Percentiles rank a stretch among this genome's conserved stretches.
Evolutionary conservation across 2,888 invertebrate species (phyloP).

Genomic region (Phortica magna): DNA sequence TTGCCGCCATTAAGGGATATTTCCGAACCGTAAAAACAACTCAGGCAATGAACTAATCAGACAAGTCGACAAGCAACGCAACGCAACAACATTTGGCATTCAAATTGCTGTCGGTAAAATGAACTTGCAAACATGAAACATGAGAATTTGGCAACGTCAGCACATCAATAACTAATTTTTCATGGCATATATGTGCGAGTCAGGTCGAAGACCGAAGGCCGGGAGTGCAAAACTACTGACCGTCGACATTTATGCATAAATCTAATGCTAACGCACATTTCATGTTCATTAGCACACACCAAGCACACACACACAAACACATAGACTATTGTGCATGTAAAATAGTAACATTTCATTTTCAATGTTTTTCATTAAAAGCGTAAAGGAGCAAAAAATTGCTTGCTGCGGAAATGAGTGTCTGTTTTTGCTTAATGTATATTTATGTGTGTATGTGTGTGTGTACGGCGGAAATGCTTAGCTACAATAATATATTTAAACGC

Average conservation of each 20-base stretch:
- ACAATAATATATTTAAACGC: not conserved
- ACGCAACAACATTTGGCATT: constrained; percentile 47
- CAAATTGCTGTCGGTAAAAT: constrained; percentile 58
- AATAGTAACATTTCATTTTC: constrained; percentile 40
- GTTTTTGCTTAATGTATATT: no score
- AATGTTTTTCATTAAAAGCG: constrained; percentile 52
- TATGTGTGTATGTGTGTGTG: not conserved
- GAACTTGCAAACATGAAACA: constrained; percentile 10
- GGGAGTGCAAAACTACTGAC: not conserved
- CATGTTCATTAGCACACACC: constrained; percentile 49
- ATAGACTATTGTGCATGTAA: constrained; percentile 31
- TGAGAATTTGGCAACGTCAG: constrained; percentile 53
- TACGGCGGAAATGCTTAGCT: not conserved
- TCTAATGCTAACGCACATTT: constrained; percentile 50
- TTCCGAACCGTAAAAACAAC: constrained; percentile 1
- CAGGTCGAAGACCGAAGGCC: not conserved
- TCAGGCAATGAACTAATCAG: not conserved
- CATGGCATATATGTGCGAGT: constrained; percentile 57
- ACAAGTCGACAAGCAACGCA: not conserved
- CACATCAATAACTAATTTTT: constrained; percentile 67
- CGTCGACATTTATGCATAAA: not conserved
- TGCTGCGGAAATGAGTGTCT: constrained; percentile 18
- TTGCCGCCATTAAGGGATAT: not conserved
- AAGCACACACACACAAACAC: not conserved
- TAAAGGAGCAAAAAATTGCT: not conserved